Conservation (phyloP, 1,140 invertebrate species). For the Ericerus pela region DNA sequence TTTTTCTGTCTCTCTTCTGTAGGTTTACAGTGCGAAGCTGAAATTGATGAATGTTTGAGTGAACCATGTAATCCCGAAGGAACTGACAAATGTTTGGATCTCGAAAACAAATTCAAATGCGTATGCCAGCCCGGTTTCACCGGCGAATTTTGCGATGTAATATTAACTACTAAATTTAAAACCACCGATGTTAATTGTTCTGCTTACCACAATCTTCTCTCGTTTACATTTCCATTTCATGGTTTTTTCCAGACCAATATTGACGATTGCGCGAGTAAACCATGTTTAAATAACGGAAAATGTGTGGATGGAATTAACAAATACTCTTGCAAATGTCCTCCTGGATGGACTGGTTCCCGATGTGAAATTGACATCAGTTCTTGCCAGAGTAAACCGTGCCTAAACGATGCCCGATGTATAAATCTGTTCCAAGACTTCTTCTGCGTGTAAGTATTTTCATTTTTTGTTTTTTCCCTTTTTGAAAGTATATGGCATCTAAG, state of each 20-base stretch:
- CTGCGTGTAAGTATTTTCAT: slow-evolving; percentile 62
- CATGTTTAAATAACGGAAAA: slow-evolving; percentile 76
- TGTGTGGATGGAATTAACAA: slow-evolving; percentile 73
- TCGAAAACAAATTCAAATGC: slow-evolving; percentile 79
- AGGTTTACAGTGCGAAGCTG: slow-evolving; percentile 76
- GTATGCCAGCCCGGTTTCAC: slow-evolving; percentile 79
- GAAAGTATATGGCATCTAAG: neutral
- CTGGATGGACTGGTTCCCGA: slow-evolving; percentile 74
- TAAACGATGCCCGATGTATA: slow-evolving; percentile 84
- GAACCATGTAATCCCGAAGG: slow-evolving; percentile 80
- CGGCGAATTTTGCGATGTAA: slow-evolving; percentile 62
- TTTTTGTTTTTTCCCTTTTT: neutral
- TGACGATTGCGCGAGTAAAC: slow-evolving; percentile 74
- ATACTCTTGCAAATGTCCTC: slow-evolving; percentile 66
- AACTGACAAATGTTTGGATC: slow-evolving; percentile 71
- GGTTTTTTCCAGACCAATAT: slow-evolving; percentile 42
- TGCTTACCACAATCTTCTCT: neutral
- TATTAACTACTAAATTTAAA: neutral
- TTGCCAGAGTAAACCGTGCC: slow-evolving; percentile 71
- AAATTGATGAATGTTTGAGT: slow-evolving; percentile 78
- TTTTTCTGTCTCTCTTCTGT: slow-evolving; percentile 19
- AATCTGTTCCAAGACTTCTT: slow-evolving; percentile 90
- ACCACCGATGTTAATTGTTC: neutral
- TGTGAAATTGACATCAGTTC: slow-evolving; percentile 79
- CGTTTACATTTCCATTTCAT: neutral